Conservation (phyloP, 2,113 vertebrate genomes). For the Erinaceus europaeus region DNA sequence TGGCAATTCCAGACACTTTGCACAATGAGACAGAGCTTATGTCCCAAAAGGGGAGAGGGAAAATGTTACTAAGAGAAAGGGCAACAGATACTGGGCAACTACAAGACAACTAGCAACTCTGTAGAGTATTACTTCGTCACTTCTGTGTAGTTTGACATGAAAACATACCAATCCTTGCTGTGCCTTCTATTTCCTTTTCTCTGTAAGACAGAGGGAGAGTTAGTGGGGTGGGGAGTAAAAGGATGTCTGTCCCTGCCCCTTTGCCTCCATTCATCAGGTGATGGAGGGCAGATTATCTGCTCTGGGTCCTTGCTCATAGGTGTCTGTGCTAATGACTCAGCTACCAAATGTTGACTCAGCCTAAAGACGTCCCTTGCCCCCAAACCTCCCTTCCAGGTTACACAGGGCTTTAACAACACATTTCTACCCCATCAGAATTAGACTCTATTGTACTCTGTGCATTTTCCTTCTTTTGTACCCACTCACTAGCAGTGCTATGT, state of each 20-base stretch:
- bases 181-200: background rate
- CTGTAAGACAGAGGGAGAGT: background rate
- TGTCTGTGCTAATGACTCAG: background rate
- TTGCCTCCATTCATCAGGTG: background rate
- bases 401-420: background rate
- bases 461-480: slow-evolving; percentile 10
- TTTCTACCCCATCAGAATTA: background rate
- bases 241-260: background rate
- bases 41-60: background rate
- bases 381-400: background rate
- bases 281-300: background rate
- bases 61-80: slow-evolving; percentile 11
- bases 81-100: background rate
- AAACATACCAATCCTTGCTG: background rate
- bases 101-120: background rate
- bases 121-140: background rate
- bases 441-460: background rate
- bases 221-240: background rate
- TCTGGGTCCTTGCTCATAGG: background rate
- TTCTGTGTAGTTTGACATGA: background rate
- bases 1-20: background rate
- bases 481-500: background rate
- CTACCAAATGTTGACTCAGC: background rate
- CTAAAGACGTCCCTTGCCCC: background rate
- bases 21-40: background rate